Percentiles rank a stretch among this genome's conserved stretches.
phyloP scores from a whole-genome alignment of 2,888 invertebrate species.

The Chaitophorus viminalis region DNA sequence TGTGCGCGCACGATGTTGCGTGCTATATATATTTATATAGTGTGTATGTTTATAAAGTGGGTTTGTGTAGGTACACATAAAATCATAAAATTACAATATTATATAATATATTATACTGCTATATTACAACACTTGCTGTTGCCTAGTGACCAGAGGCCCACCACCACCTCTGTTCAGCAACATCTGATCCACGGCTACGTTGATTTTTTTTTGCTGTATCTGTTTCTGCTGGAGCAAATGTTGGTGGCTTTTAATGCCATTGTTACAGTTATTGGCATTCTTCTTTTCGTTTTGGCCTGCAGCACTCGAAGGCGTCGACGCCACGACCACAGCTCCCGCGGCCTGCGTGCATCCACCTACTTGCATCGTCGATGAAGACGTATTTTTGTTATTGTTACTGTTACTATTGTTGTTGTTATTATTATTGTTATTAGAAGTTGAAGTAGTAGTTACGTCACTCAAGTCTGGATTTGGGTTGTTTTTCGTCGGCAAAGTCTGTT shows the following conservation, averaged over 20 bases:
- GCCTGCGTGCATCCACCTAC: neutral
- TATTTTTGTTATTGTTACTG: neutral
- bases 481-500: slow-evolving; percentile 95
- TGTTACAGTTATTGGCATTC: neutral
- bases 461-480: slow-evolving; percentile 96
- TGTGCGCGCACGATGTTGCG: neutral
- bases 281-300: slow-evolving; percentile 23
- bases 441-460: slow-evolving; percentile 78
- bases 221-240: slow-evolving; percentile 32
- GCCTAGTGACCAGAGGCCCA: slow-evolving; percentile 17
- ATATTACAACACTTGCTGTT: slow-evolving; percentile 49
- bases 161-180: slow-evolving; percentile 18
- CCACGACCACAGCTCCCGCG: neutral
- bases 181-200: slow-evolving; percentile 44
- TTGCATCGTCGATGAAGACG: neutral
- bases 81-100: neutral
- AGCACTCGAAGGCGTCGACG: neutral
- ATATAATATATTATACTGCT: neutral
- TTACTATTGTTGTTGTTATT: neutral
- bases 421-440: slow-evolving; percentile 1
- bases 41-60: neutral
- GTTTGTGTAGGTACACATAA: neutral
- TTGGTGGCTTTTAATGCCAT: neutral
- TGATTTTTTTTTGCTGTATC: slow-evolving; percentile 41
- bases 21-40: neutral